Conservation (phyloP, 2,113 vertebrate genomes). For the Ciconia boyciana region DNA sequence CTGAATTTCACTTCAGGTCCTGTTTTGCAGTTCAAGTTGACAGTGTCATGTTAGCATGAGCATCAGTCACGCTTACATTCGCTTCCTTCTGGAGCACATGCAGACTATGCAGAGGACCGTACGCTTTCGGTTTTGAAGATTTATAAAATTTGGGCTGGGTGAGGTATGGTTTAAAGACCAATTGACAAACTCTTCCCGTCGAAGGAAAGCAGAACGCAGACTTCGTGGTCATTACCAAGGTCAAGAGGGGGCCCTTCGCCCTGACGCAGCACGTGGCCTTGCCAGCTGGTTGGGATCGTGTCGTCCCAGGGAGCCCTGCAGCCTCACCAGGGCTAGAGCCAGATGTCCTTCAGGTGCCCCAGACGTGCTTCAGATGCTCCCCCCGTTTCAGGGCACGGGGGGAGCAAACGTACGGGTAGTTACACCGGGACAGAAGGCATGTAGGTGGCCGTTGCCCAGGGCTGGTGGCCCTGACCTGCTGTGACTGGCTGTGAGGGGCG, state of each 20-base stretch:
- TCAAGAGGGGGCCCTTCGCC: neutral
- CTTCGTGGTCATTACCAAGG: neutral
- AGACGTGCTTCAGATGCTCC: neutral
- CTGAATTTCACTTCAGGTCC: conserved; percentile 44
- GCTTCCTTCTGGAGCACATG: neutral
- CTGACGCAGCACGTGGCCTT: rapidly evolving
- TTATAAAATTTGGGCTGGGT: neutral
- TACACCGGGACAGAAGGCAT: neutral
- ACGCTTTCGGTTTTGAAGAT: neutral
- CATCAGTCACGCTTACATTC: neutral
- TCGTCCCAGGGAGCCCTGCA: neutral
- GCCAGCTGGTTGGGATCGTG: neutral
- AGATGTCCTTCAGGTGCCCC: neutral
- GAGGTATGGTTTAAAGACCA: neutral
- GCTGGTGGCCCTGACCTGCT: neutral
- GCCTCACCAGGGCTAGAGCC: neutral
- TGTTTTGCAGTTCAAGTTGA: neutral
- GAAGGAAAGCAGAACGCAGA: neutral
- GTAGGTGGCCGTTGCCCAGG: rapidly evolving
- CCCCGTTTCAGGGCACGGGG: neutral
- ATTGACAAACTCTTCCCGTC: neutral
- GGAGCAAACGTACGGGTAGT: rapidly evolving
- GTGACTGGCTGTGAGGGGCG: neutral
- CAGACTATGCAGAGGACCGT: neutral
- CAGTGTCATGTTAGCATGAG: neutral